Evolutionary conservation across 2,797 vertebrate species (phyloP).

Genomic region (Aldrovandia affinis): DNA sequence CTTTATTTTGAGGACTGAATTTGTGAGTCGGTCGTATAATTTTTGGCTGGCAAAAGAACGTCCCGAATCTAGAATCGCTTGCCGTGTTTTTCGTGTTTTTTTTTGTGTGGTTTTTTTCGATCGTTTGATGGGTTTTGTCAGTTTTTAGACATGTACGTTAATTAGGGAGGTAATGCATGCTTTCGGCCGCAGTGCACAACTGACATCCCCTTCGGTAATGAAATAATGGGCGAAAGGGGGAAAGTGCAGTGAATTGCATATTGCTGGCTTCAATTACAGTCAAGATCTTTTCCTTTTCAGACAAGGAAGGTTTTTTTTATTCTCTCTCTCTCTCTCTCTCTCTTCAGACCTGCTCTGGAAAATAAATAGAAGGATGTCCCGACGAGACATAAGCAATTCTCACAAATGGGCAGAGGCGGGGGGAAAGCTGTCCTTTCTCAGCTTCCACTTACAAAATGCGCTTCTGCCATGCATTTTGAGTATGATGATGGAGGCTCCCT

Average conservation of each 20-base stretch:
- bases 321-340: too few relatives aligned
- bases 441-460: constrained; percentile 15
- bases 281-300: constrained; percentile 60
- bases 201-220: constrained; percentile 71
- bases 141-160: constrained; percentile 52
- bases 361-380: constrained; percentile 62
- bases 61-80: constrained; percentile 41
- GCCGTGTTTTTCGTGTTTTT: constrained; percentile 20
- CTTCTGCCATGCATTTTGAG: neutral
- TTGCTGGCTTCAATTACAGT: constrained; percentile 74
- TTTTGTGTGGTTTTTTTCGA: constrained; percentile 14
- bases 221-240: constrained; percentile 71
- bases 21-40: neutral
- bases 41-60: neutral
- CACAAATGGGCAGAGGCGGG: constrained; percentile 58
- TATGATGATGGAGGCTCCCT: neutral
- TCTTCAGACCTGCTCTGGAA: constrained; percentile 56
- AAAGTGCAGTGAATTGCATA: constrained; percentile 67
- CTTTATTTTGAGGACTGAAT: neutral
- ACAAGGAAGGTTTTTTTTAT: constrained; percentile 48
- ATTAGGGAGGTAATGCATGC: constrained; percentile 54
- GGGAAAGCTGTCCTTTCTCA: constrained; percentile 24
- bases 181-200: constrained; percentile 44
- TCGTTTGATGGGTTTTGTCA: constrained; percentile 26
- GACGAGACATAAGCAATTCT: constrained; percentile 57